Evolutionary conservation across 2,797 vertebrate species (phyloP), one percentile per base, ranked within the genome.

Genomic region (Sebastes trivittatus): DNA sequence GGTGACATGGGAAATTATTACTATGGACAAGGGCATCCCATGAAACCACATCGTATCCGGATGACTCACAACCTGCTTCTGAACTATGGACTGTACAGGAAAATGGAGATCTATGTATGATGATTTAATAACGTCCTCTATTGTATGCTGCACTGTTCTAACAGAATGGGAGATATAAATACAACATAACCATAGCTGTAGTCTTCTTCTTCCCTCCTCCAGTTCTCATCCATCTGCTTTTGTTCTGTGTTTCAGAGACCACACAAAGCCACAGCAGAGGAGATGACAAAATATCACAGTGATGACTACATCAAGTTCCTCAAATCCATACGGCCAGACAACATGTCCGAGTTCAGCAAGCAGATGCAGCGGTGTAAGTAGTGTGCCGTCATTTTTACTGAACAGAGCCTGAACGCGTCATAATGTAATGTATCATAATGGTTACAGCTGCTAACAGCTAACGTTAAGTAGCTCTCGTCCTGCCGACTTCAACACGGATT

Each of bases 211-310:
- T 38, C 11, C 2, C 18, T 25, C 4, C 9, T 8, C 0, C 5
- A 27, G 9, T 78, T 63, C n/a, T 56, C 16, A 70, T 25, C 7
- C 61, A 62, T 7, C 34, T 29, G 11, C 36, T 5, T 38, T 54
- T 46, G 1, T 55, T 71, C 23, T 94, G 65, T 62, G 10, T 82
- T 89, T 60, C 92, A 98, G 97, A 94, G 97, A 72, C 97, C 97
- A 8, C 97, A 98, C 91, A 98, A 98, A 95, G 97, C 97, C 82
- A 98, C 97, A 60, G 97, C 96, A 29, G 97, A 98, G 80, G 97
- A 98, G 90, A 98, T 98, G 97, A 98, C 97, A 38, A 98, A 98
- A 88, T 98, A 98, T 83, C 97, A 98, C 92, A 98, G 97, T 27
- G 97, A 98, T 76, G 97, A 98, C 89, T 98, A 98, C 89, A 97